Base-by-base conservation (phyloP, 2,888 invertebrate genomes). In the Leptinotarsa rubiginosa region DNA sequence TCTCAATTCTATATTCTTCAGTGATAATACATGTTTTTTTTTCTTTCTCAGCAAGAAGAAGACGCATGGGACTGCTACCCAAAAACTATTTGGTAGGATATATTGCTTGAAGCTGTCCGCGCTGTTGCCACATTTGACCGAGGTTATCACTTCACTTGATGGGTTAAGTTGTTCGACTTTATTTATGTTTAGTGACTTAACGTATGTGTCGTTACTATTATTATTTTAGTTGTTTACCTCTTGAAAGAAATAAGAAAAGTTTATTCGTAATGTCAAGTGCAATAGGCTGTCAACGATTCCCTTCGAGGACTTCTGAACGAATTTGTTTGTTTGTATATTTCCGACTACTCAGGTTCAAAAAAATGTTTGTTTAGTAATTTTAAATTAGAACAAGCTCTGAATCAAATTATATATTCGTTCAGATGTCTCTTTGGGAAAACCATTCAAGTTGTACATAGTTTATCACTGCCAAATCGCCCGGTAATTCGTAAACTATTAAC, bases 11-110 rank as follows among this genome's bases (percentile, higher is more conserved):
- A 12, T 41, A 12, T 41, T 1, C 2, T 50, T 15, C 12, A 56
- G 20, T 56, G 22, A 56, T 56, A 0, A 56, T 56, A 15, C 2
- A 52, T 49, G 22, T 65, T 70, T 71, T 65, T 70, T 74, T 85
- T 83, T 82, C 85, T 86, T 81, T 90, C 91, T 87, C 91, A 92
- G 93, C 91, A 88, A 95, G 95, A 87, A 90, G 93, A 88, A 92
- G 93, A 86, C 93, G 96, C 87, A 90, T 93, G 91, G 94, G 93
- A 88, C 93, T 93, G 88, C 92, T 93, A 89, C 92, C 93, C 81
- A 93, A 94, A 88, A 95, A 95, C 89, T 94, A 93, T 89, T 93
- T 94, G 86, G 93, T 94, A 88, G 95, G 95, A 85, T 93, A 86
- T 78, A 80, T 86, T 74, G 78, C 76, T 76, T 78, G 74, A 68